Evolutionary conservation across 2,888 invertebrate genomes (phyloP).

Genomic region (Trypoxylon attenuatum): DNA sequence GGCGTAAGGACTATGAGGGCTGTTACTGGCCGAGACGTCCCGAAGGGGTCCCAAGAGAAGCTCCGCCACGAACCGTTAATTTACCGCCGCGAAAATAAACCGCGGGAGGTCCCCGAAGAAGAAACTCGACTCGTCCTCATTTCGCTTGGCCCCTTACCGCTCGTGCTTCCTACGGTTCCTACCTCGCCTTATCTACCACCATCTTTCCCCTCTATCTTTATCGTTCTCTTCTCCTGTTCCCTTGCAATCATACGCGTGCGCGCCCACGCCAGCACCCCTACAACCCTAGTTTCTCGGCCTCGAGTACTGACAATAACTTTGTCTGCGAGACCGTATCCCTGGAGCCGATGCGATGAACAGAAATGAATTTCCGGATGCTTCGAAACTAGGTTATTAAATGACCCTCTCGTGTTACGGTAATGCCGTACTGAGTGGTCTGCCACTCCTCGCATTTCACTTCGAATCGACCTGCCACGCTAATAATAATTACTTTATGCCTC

Average conservation of each 20-base stretch:
- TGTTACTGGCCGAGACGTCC: slow-evolving; percentile 50
- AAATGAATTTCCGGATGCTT: slow-evolving; percentile 29
- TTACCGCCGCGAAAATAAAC: slow-evolving; percentile 63
- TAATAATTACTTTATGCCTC: too few species aligned
- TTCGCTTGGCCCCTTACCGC: neutral
- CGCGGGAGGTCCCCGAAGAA: slow-evolving; percentile 47
- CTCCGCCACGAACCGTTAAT: slow-evolving; percentile 60
- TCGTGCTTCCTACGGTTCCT: slow-evolving; percentile 12
- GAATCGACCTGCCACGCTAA: too few species aligned
- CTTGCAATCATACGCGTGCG: slow-evolving; percentile 36
- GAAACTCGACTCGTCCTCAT: slow-evolving; percentile 44
- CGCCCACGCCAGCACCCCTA: too few species aligned
- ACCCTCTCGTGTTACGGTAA: slow-evolving; percentile 7
- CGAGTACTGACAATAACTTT: slow-evolving; percentile 33
- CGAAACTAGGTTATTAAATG: slow-evolving; percentile 30
- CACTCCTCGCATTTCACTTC: too few species aligned
- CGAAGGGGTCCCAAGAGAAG: slow-evolving; percentile 40
- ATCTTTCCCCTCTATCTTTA: neutral
- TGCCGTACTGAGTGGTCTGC: neutral
- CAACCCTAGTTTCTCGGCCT: slow-evolving; percentile 30
- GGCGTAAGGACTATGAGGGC: slow-evolving; percentile 37
- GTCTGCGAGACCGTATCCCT: slow-evolving; percentile 17
- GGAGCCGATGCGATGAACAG: slow-evolving; percentile 16
- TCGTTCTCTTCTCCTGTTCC: slow-evolving; percentile 27
- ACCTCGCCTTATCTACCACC: neutral